phyloP scores from a whole-genome alignment of 1,140 invertebrate species.

The Drosophila funebris region DNA sequence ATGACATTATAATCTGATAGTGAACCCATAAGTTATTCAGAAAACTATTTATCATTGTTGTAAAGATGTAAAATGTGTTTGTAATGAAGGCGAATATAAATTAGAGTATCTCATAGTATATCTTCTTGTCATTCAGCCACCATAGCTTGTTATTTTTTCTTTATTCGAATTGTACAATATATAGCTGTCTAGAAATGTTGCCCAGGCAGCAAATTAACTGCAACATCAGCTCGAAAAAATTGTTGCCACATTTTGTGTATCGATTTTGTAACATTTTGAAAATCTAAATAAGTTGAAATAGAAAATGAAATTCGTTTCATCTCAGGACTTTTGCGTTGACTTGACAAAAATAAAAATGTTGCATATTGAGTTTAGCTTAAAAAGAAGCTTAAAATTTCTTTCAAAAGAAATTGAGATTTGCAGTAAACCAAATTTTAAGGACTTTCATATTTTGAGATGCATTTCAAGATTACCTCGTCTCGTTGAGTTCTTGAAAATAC shows the following conservation, averaged over 20 bases:
- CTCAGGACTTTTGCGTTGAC: slow-evolving; percentile 7
- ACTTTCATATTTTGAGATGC: slow-evolving; percentile 4
- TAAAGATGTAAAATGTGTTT: neutral
- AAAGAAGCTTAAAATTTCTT: too few species aligned
- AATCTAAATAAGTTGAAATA: neutral
- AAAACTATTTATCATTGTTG: neutral
- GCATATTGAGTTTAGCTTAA: slow-evolving; percentile 4
- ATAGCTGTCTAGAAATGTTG: neutral
- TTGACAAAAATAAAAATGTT: slow-evolving; percentile 1
- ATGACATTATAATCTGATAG: neutral
- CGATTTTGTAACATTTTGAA: slow-evolving; percentile 23
- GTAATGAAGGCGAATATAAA: slow-evolving; percentile 3
- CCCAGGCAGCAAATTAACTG: slow-evolving; percentile 44
- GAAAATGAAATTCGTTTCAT: slow-evolving; percentile 8
- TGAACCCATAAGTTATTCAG: neutral
- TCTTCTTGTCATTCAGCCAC: neutral
- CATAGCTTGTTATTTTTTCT: neutral
- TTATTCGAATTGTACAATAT: slow-evolving; percentile 2
- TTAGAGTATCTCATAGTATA: neutral
- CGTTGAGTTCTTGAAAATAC: neutral
- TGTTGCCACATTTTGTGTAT: slow-evolving; percentile 21
- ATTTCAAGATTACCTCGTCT: slow-evolving; percentile 23
- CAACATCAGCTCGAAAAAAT: slow-evolving; percentile 34
- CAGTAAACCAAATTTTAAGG: slow-evolving; percentile 2
- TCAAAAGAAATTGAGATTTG: slow-evolving; percentile 1